Percentiles rank a stretch among this genome's conserved stretches.
phyloP scores from a whole-genome alignment of 2,113 vertebrate species.

The Atrichornis clamosus region DNA sequence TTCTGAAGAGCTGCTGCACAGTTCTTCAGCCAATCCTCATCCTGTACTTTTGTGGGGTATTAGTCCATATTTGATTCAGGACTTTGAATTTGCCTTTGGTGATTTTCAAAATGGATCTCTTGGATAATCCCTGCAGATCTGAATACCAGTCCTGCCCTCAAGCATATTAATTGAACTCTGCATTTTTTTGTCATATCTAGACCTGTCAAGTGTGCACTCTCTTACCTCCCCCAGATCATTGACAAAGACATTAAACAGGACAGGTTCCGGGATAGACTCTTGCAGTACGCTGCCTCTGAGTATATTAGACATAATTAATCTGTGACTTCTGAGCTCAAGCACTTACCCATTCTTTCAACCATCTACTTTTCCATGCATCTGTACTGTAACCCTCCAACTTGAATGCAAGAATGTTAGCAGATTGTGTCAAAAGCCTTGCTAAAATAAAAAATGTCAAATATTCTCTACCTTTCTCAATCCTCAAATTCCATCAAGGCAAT shows the following conservation, averaged over 20 bases:
- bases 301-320: neutral
- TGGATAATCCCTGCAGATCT: neutral
- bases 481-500: neutral
- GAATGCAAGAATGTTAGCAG: neutral
- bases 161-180: neutral
- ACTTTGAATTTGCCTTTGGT: neutral
- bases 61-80: neutral
- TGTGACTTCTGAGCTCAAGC: neutral
- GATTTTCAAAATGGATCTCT: neutral
- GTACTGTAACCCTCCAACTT: neutral
- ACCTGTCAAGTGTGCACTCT: fast-evolving
- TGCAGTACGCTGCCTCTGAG: neutral
- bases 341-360: neutral
- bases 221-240: neutral
- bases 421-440: neutral
- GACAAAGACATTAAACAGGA: neutral
- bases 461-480: neutral
- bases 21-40: neutral
- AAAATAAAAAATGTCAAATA: neutral
- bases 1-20: neutral
- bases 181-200: neutral
- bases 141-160: neutral
- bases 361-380: neutral
- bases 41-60: neutral
- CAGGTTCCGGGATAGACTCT: neutral